A percentile compares a stretch with the other conserved stretches of the same genome.
phyloP scores from a whole-genome alignment of 1,140 invertebrate species.

The Drosophila fuyamai region DNA sequence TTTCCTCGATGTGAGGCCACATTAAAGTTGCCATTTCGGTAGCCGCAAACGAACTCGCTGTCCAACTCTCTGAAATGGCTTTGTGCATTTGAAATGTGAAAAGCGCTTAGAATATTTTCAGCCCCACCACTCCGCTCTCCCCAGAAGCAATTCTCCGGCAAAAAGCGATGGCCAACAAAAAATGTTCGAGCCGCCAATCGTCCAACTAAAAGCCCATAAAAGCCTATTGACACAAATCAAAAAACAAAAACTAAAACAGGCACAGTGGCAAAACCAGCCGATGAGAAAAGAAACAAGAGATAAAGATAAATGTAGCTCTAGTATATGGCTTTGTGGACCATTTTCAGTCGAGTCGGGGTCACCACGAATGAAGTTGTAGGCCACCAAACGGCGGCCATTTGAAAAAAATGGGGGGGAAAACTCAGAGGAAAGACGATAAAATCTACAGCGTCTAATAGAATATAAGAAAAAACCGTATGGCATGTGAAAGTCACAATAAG shows the following conservation, averaged over 20 bases:
- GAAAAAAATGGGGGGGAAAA: too few relatives aligned
- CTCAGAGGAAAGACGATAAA: too few relatives aligned
- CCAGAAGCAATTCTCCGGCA: neutral
- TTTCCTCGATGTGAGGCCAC: conserved; percentile 20
- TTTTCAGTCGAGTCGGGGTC: conserved; percentile 3
- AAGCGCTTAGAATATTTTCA: conserved; percentile 2
- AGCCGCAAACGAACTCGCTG: conserved; percentile 23
- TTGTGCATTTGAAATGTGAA: conserved; percentile 30
- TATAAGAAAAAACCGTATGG: neutral
- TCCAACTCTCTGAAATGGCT: conserved; percentile 15
- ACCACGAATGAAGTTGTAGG: neutral
- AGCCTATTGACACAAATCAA: conserved; percentile 72
- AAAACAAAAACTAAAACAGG: conserved; percentile 13
- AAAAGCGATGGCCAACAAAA: conserved; percentile 12
- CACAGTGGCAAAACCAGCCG: neutral
- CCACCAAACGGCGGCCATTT: neutral
- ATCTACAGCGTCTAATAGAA: neutral
- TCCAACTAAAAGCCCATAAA: conserved; percentile 68
- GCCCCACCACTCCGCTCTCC: too few relatives aligned
- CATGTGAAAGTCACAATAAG: neutral
- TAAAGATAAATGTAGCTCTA: conserved; percentile 14
- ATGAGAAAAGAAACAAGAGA: conserved; percentile 3
- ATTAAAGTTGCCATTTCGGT: conserved; percentile 29
- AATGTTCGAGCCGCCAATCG: conserved; percentile 44
- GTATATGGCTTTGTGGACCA: conserved; percentile 22